Evolutionary conservation across 2,113 vertebrate genomes (phyloP), one percentile per base, ranked within the genome.

Genomic region (Hylia prasina): DNA sequence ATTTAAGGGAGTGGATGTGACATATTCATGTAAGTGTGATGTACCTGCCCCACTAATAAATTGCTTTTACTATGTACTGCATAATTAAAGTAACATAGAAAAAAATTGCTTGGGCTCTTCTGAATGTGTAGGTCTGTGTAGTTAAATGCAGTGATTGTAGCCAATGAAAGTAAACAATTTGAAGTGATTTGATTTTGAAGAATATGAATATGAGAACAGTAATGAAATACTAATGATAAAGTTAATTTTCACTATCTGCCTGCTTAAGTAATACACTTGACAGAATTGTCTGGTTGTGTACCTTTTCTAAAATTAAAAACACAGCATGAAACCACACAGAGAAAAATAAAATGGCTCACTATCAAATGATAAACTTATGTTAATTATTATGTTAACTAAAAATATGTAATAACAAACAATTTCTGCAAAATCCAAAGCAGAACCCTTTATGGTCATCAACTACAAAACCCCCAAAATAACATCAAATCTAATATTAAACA

Each of bases 1-100:
- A n/a, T 47, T 77, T n/a, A 24, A 15, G 15, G 15, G 8, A 18
- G 33, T n/a, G n/a, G 2, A 0, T 75, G 28, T 87, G 44, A 79
- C 24, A 5, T n/a, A 64, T 65, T 71, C 35, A 88, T 60, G 33
- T 42, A 24, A 58, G 18, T 25, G 11, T 70, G 25, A 47, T 0
- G 0, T 42, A 82, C 51, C 48, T 64, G 16, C 50, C 27, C 21
- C 30, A 64, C 7, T 47, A 85, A 18, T 53, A 84, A 80, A 77
- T 3, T 0, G 45, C 12, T 80, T 75, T 57, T 66, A 53, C 33
- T 71, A 30, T 6, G 1, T 48, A 53, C 2, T 3, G 2, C 0
- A 0, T 82, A 85, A 69, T 35, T 68, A 89, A 86, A 77, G 7
- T 64, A 84, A 57, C 6, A 61, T 33, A 33, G 9, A 53, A 75